Percentiles rank a stretch among this genome's conserved stretches.
Evolutionary conservation across 2,113 vertebrate genomes (phyloP).

Genomic region (Pardalotus punctatus): DNA sequence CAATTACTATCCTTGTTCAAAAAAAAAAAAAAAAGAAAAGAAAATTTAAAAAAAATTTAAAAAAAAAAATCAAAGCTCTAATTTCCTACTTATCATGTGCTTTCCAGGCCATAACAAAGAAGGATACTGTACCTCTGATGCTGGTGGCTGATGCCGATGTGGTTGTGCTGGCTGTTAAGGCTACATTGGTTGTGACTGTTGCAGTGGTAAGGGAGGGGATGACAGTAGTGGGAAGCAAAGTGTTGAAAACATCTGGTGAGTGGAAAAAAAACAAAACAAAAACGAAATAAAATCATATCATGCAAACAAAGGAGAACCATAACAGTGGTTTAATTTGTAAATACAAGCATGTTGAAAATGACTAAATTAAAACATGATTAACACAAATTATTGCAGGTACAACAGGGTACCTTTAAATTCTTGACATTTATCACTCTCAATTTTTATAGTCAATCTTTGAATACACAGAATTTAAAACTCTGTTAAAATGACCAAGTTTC

Average conservation of each 20-base stretch:
- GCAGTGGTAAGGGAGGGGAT: conserved; percentile 91
- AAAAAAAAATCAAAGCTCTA: background rate
- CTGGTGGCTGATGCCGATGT: conserved; percentile 85
- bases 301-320: conserved; percentile 79
- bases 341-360: conserved; percentile 70
- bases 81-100: conserved; percentile 20
- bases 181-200: conserved; percentile 89
- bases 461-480: background rate
- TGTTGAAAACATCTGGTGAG: conserved; percentile 94
- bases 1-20: background rate
- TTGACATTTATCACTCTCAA: conserved; percentile 76
- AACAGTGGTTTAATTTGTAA: conserved; percentile 76
- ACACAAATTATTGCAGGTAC: conserved; percentile 70
- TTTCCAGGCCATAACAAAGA: conserved; percentile 76
- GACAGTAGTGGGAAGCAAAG: conserved; percentile 93
- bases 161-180: conserved; percentile 88
- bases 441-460: conserved; percentile 34
- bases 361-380: conserved; percentile 71
- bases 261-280: conserved; percentile 81
- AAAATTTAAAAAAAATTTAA: too few species aligned
- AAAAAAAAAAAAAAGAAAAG: background rate
- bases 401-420: conserved; percentile 61
- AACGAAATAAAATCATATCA: conserved; percentile 79
- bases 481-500: conserved; percentile 34
- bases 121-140: conserved; percentile 92